phyloP scores from a whole-genome alignment of 2,113 vertebrate species.

The Oenanthe melanoleuca region DNA sequence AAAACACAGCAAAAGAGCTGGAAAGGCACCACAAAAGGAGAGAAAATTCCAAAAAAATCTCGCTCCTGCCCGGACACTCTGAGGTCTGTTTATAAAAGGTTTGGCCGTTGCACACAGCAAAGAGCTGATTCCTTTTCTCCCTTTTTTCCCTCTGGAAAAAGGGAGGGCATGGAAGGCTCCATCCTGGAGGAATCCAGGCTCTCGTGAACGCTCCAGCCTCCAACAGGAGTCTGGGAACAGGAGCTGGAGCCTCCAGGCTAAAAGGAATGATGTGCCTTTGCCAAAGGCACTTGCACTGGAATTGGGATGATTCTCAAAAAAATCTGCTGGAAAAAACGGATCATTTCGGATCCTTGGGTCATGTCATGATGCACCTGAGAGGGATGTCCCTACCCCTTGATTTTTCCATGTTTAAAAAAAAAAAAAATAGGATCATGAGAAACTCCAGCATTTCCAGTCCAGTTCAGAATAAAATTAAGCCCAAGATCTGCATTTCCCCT shows the following conservation, averaged over 20 bases:
- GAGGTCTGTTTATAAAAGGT: neutral
- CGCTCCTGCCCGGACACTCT: accelerated
- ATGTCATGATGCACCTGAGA: accelerated
- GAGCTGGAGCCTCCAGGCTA: neutral
- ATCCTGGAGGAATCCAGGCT: neutral
- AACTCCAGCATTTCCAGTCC: neutral
- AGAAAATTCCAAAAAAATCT: neutral
- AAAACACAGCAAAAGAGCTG: neutral
- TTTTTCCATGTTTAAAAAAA: neutral
- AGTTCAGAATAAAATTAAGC: neutral
- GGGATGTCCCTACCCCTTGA: accelerated
- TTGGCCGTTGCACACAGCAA: neutral
- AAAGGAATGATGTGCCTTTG: neutral
- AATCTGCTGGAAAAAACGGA: neutral
- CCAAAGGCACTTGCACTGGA: neutral
- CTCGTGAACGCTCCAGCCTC: accelerated
- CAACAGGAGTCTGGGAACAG: neutral
- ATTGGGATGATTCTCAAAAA: accelerated
- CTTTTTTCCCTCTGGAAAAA: neutral
- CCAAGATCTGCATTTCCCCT: neutral
- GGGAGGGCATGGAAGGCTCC: accelerated
- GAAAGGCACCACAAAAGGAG: neutral
- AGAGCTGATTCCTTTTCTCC: neutral
- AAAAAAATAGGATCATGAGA: neutral
- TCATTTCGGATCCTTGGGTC: neutral